These are phyloP conservation scores for Platycnemis pennipes DNA, from an alignment of 2,888 invertebrate species.

Conservation along the genomic window DNA sequence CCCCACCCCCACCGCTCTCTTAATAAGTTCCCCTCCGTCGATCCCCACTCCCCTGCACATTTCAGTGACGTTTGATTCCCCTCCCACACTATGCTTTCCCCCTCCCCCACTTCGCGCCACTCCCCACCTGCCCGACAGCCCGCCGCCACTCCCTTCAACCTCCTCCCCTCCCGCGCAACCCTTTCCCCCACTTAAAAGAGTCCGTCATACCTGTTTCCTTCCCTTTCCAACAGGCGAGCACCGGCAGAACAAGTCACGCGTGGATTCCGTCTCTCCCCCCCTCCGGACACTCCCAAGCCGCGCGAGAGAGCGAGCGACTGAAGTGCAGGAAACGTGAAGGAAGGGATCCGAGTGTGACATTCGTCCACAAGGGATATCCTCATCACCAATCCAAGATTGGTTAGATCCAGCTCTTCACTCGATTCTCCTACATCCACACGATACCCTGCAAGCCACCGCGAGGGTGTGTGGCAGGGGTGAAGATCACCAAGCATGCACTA, in stretches of 20 bases:
- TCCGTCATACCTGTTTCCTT: constrained; percentile 7
- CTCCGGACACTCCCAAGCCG: constrained; percentile 26
- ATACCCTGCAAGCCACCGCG: too few relatives aligned
- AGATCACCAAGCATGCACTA: too few relatives aligned
- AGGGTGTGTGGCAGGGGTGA: too few relatives aligned
- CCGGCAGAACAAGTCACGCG: constrained; percentile 17
- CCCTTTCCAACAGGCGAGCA: not conserved
- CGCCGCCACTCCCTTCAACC: not conserved
- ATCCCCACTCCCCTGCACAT: not conserved
- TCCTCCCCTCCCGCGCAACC: not conserved
- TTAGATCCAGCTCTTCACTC: too few relatives aligned
- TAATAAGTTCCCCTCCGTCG: not conserved
- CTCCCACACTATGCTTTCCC: not conserved
- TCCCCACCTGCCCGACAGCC: not conserved
- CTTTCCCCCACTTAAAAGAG: too few relatives aligned
- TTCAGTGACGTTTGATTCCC: not conserved
- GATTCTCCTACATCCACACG: too few relatives aligned
- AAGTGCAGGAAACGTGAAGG: not conserved
- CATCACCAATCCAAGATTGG: too few relatives aligned
- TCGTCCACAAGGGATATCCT: not conserved
- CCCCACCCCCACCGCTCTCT: not conserved
- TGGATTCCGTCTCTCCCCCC: not conserved
- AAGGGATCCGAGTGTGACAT: not conserved
- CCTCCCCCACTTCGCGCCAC: too few relatives aligned
- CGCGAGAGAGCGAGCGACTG: not conserved